phyloP scores from a whole-genome alignment of 64 coral and sea anemone species.

The Porites australiensis region DNA sequence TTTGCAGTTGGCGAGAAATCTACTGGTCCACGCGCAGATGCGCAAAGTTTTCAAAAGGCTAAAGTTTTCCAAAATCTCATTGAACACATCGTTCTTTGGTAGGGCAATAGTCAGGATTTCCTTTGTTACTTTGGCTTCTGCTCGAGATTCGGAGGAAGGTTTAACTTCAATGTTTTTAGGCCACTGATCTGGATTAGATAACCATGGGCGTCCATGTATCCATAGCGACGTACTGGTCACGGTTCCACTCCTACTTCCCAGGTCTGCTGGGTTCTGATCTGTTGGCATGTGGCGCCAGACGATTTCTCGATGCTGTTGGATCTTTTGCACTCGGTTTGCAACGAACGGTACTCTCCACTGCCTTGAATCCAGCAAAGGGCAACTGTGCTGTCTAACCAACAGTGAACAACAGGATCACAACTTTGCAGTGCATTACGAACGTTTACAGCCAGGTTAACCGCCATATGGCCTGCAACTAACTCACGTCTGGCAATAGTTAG shows the following conservation, averaged over 20 bases:
- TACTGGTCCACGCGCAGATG: no score
- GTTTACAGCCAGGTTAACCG: background rate
- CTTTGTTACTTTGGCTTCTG: no score
- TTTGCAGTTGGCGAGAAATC: no score
- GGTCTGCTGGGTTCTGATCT: slow-evolving; percentile 44
- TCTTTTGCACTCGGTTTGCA: slow-evolving; percentile 42
- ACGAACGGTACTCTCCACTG: slow-evolving; percentile 35
- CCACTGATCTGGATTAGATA: no score
- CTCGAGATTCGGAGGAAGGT: no score
- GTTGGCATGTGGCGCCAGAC: slow-evolving; percentile 38
- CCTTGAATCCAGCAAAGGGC: slow-evolving; percentile 59
- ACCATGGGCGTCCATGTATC: no score
- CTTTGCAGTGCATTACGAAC: background rate
- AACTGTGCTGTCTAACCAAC: slow-evolving; percentile 67
- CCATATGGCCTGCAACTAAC: background rate
- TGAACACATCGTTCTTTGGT: no score
- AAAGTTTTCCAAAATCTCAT: no score
- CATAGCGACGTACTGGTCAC: no score
- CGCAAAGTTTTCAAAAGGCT: no score
- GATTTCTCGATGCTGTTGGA: slow-evolving; percentile 15
- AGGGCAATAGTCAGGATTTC: no score
- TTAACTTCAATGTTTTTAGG: no score
- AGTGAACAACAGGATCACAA: background rate
- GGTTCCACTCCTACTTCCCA: background rate
- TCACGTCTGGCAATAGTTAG: background rate